Base-by-base conservation (phyloP, 2,113 vertebrate genomes). In the Scalopus aquaticus region DNA sequence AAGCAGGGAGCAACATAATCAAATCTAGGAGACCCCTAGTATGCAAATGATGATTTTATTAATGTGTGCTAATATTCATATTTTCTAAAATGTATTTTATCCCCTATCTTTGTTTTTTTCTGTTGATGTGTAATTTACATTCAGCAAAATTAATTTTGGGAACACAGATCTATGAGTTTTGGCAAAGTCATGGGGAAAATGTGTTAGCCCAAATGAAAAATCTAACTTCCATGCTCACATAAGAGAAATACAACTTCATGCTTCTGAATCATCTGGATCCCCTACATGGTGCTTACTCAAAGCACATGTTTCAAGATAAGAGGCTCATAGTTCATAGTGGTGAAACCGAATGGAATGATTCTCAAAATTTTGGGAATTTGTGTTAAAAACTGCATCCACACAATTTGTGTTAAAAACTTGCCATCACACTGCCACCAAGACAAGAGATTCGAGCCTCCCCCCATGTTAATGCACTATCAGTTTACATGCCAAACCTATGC, bases 211-310 rank as follows among this genome's bases (percentile, higher is more conserved):
- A 60, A 91, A 89, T 76, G 39, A 80, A 91, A 44, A 90, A 72
- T 78, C 10, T 51, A 79, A 76, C 51, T 87, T 77, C 17, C 60
- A 87, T 51, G 30, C 28, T 96, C 72, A 78, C 60, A 16, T 24
- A 88, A 77, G 22, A 64, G 37, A 60, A 91, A 51, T 20, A 83
- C 6, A 44, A 74, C n/a, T 72, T 39, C 37, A n/a, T 79, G 28
- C 10, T 82, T 89, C 32, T 74, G 86, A 96, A 80, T 95, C 65
- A 90, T 73, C 76, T 26, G 26, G 54, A 64, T 80, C 65, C 91
- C 72, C 80, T 64, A 77, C 65, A 30, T 56, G 13, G 82, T 84
- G 51, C 91, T 95, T 80, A 60, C 82, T 73, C 6, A 1, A 32
- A 62, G 37, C 39, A 28, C 39, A 42, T 62, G 65, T 86, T 89